These are phyloP conservation scores for Melanocharis versteri DNA, from an alignment of 2,113 vertebrate species.

Conservation along the genomic window DNA sequence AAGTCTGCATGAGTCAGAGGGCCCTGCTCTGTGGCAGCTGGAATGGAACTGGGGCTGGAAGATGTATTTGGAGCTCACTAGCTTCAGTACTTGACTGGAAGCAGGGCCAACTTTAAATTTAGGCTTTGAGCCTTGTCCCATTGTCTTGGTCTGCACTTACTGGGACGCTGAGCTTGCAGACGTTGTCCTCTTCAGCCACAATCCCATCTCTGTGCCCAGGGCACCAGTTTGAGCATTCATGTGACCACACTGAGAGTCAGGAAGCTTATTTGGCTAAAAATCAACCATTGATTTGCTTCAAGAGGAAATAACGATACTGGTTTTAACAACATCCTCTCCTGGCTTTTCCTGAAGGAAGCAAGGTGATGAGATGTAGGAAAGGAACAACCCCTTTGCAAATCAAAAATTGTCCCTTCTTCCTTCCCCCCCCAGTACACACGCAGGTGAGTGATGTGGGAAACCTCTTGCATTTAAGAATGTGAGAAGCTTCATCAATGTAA, in stretches of 20 bases:
- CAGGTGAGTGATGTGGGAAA: neutral
- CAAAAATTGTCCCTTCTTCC: neutral
- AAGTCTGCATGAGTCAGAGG: neutral
- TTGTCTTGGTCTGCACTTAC: neutral
- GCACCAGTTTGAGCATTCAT: neutral
- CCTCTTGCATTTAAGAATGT: neutral
- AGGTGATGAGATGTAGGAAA: neutral
- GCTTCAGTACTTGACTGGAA: neutral
- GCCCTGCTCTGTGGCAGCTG: neutral
- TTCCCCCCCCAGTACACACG: rapidly evolving
- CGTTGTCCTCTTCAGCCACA: neutral
- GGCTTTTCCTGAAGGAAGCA: neutral
- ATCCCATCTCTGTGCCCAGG: neutral
- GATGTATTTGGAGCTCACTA: neutral
- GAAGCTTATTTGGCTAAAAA: neutral
- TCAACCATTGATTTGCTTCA: neutral
- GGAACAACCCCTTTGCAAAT: neutral
- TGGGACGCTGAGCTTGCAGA: neutral
- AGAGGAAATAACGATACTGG: neutral
- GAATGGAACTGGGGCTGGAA: neutral
- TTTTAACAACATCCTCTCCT: neutral
- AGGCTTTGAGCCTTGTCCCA: neutral
- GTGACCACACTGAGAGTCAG: neutral
- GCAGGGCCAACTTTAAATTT: neutral
- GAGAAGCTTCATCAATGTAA: neutral